phyloP scores from a whole-genome alignment of 2,888 invertebrate species.

The Melipona bicolor region DNA sequence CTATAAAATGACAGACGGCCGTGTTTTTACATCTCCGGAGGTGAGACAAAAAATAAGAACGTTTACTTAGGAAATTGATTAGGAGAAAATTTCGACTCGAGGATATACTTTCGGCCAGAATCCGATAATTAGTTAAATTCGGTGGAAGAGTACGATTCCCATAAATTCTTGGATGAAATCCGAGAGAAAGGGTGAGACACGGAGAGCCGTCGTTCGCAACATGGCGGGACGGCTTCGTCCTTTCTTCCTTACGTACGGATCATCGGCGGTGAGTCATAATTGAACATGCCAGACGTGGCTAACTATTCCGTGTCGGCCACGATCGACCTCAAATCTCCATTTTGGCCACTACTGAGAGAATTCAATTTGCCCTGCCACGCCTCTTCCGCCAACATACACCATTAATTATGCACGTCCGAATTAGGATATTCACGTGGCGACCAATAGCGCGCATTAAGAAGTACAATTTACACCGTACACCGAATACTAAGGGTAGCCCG shows the following conservation, averaged over 20 bases:
- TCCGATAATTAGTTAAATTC: background rate
- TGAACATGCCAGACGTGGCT: constrained; percentile 49
- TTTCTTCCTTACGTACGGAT: constrained; percentile 7
- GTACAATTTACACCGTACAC: constrained; percentile 5
- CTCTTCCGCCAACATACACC: constrained; percentile 15
- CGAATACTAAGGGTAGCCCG: too few relatives aligned
- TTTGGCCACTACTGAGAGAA: constrained; percentile 31
- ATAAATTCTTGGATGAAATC: background rate
- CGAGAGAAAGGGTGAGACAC: background rate
- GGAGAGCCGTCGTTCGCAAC: background rate
- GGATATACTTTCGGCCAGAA: too few relatives aligned
- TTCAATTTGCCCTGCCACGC: constrained; percentile 34
- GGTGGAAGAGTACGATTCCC: background rate
- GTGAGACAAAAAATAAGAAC: too few relatives aligned
- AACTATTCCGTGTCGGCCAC: constrained; percentile 32
- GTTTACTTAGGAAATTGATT: too few relatives aligned
- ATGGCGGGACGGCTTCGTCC: background rate
- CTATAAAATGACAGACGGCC: too few relatives aligned
- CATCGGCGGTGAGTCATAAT: constrained; percentile 51
- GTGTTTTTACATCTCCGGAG: too few relatives aligned
- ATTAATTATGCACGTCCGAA: constrained; percentile 32
- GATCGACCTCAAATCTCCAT: constrained; percentile 40
- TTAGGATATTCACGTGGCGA: background rate
- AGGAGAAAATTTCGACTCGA: too few relatives aligned
- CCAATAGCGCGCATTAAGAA: constrained; percentile 15